Base-by-base conservation (phyloP, 2,797 vertebrate species). In the Babyrousa celebensis region DNA sequence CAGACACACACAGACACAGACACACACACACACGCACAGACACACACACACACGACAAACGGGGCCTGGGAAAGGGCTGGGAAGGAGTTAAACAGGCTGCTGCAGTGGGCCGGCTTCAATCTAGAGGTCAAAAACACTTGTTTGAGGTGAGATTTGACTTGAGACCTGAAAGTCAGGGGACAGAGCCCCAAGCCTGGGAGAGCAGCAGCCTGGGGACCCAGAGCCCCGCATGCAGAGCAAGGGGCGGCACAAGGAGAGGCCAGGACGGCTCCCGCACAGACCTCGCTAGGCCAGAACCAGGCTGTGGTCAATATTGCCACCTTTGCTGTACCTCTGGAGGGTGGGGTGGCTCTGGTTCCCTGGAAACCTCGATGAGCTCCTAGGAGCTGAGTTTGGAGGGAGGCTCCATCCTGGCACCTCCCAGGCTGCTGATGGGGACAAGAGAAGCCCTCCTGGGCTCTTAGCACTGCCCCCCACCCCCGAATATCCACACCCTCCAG, bases 201-300 rank as follows among this genome's bases (percentile, higher is more conserved):
- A 63, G 11, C 1, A 84, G 56, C 3, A 23, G 20, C 17, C 23
- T 58, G 14, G 78, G 65, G 36, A 17, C 82, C 58, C 16, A 6
- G 52, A 56, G 21, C 32, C 17, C 9, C 0, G 23, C 0, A 6
- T 1, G 7, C 8, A 63, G 58, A 77, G 25, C 10, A 5, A 56
- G n/a, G 25, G 11, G 7, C 8, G 15, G 18, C 20, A 0, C 25
- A 14, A 29, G 77, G 65, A 18, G 85, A 82, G 25, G 56, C 40
- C 16, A 5, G 40, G 83, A 18, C 7, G 32, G 1, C 54, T 65
- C 62, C 7, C 0, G 7, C 21, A 48, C 48, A 54, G 29, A 40
- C 0, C 2, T 29, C 3, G 10, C 65, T 6, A 29, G 0, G 52
- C 72, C 9, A 32, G 58, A 54, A 16, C 40, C 18, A 1, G 16